A percentile compares a stretch with the other conserved stretches of the same genome.
These are phyloP conservation scores for Rallus crepitans DNA, from an alignment of 2,797 vertebrate genomes.

Conservation along the genomic window DNA sequence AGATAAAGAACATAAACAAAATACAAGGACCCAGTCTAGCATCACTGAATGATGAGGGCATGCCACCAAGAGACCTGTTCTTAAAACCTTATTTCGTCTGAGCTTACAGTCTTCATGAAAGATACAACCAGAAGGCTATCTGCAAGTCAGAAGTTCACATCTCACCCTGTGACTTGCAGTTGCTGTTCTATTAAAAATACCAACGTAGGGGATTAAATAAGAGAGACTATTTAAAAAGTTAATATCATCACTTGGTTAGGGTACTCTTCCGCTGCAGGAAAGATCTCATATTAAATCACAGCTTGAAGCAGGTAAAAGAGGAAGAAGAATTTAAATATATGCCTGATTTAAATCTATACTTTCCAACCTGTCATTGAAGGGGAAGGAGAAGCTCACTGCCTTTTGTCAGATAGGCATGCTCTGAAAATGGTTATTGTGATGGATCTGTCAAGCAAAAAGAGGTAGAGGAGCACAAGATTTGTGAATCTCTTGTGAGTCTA, in stretches of 20 bases:
- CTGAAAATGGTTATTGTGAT: slow-evolving; percentile 24
- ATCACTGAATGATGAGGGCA: background rate
- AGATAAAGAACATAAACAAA: background rate
- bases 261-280: background rate
- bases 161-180: background rate
- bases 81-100: background rate
- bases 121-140: background rate
- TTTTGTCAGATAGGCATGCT: background rate
- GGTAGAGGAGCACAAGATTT: background rate
- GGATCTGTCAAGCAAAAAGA: background rate
- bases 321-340: background rate
- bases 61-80: background rate
- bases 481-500: background rate
- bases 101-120: background rate
- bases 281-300: background rate
- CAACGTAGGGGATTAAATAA: background rate
- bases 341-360: background rate
- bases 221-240: background rate
- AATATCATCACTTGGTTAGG: background rate
- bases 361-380: background rate
- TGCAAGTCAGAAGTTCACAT: background rate
- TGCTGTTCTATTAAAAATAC: background rate
- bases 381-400: background rate
- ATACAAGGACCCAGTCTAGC: background rate
- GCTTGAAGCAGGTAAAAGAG: background rate